These are phyloP conservation scores for Ditula angustiorana DNA, from an alignment of 2,888 invertebrate species.

Conservation along the genomic window DNA sequence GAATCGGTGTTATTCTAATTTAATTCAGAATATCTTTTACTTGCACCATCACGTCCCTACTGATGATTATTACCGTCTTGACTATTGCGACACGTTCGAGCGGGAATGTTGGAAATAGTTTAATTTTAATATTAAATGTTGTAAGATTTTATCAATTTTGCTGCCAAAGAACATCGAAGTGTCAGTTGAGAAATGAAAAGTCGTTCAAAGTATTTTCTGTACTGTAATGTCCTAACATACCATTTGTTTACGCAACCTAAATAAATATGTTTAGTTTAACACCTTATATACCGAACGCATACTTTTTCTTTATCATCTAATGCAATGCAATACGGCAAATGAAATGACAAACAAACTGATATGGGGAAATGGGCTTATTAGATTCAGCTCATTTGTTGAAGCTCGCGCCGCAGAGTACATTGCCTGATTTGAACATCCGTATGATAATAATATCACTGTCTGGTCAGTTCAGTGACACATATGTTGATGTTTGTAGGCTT, in stretches of 20 bases:
- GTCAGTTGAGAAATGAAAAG: too few relatives aligned
- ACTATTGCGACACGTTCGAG: slow-evolving; percentile 21
- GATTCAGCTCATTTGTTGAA: slow-evolving; percentile 31
- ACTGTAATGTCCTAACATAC: background rate
- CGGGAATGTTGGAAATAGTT: slow-evolving; percentile 23
- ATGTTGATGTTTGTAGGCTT: slow-evolving; percentile 9
- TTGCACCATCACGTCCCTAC: background rate
- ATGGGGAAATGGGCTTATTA: slow-evolving; percentile 12
- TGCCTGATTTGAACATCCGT: slow-evolving; percentile 27
- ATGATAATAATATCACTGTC: slow-evolving; percentile 27
- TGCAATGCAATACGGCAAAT: slow-evolving; percentile 11
- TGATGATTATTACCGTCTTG: slow-evolving; percentile 12
- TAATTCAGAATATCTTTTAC: background rate
- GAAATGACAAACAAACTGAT: background rate
- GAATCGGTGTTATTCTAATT: slow-evolving; percentile 14
- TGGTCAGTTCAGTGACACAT: slow-evolving; percentile 20
- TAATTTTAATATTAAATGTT: slow-evolving; percentile 14
- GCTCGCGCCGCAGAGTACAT: slow-evolving; percentile 7
- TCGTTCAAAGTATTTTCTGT: too few relatives aligned
- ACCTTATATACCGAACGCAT: background rate
- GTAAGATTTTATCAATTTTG: slow-evolving; percentile 1
- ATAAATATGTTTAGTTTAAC: too few relatives aligned
- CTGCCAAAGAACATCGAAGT: background rate
- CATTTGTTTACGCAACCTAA: too few relatives aligned
- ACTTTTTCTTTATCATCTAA: slow-evolving; percentile 16